Evolutionary conservation across 2,888 invertebrate species (phyloP).

Genomic region (Silvanus unidentatus): DNA sequence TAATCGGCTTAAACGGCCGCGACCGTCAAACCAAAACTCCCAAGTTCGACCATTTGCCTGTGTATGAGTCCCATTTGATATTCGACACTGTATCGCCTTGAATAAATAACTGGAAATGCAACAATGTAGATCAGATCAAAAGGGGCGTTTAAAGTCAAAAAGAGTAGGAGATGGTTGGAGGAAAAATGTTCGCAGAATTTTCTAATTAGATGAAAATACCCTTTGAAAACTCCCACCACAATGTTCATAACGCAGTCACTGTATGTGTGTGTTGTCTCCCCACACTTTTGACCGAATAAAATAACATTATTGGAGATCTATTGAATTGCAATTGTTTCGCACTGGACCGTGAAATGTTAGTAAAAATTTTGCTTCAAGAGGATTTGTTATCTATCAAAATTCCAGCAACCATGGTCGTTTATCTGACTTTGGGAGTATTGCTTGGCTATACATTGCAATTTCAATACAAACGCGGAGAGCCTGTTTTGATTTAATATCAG

Average conservation of each 20-base stretch:
- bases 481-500: conserved; percentile 29
- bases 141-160: too few relatives aligned
- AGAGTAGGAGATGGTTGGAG: too few relatives aligned
- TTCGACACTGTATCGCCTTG: conserved; percentile 11
- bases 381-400: conserved; percentile 14
- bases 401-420: conserved; percentile 10
- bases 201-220: too few relatives aligned
- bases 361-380: conserved; percentile 12
- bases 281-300: not conserved
- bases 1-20: conserved; percentile 39
- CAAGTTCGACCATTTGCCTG: not conserved
- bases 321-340: conserved; percentile 5
- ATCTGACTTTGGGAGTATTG: conserved; percentile 6
- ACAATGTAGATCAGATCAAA: too few relatives aligned
- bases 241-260: too few relatives aligned
- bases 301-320: not conserved
- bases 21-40: conserved; percentile 12
- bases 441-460: conserved; percentile 9
- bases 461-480: conserved; percentile 19
- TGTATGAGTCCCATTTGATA: conserved; percentile 7
- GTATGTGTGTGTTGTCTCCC: too few relatives aligned
- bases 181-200: too few relatives aligned
- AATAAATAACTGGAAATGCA: too few relatives aligned
- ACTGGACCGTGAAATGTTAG: conserved; percentile 10
- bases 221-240: too few relatives aligned